Percentiles rank a stretch among this genome's conserved stretches.
Conservation (phyloP, 2,888 invertebrate species). For the Brenthis ino region DNA sequence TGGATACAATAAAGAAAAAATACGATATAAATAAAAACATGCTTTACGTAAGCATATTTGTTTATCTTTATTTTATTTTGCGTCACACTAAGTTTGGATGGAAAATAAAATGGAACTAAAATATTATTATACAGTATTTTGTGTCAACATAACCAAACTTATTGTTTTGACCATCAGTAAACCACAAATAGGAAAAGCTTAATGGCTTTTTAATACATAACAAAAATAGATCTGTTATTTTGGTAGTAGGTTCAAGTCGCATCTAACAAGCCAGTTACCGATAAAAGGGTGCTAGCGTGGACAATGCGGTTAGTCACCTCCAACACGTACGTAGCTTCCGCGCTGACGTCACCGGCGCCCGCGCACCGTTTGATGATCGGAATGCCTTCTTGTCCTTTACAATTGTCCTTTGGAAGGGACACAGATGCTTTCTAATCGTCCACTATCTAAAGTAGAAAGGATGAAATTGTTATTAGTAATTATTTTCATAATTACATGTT, state of each 20-base stretch:
- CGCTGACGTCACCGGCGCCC: conserved; percentile 60
- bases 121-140: no score
- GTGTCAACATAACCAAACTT: no score
- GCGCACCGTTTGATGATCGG: conserved; percentile 29
- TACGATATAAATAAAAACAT: no score
- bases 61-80: no score
- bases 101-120: no score
- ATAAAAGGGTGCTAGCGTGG: conserved; percentile 23
- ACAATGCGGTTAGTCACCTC: conserved; percentile 50
- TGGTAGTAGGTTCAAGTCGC: background rate
- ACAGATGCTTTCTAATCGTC: background rate
- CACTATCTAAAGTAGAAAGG: background rate
- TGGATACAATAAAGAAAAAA: no score
- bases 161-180: no score
- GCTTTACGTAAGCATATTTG: no score
- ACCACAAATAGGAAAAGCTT: no score
- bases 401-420: conserved; percentile 6
- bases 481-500: conserved; percentile 10
- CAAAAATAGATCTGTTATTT: background rate
- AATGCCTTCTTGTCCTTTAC: conserved; percentile 20
- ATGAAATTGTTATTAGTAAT: conserved; percentile 8
- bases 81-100: no score
- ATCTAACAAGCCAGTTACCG: conserved; percentile 18
- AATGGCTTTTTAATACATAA: background rate
- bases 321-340: conserved; percentile 71